These are phyloP conservation scores for Matsumurasca onukii DNA, from an alignment of 1,140 invertebrate species.

Conservation along the genomic window DNA sequence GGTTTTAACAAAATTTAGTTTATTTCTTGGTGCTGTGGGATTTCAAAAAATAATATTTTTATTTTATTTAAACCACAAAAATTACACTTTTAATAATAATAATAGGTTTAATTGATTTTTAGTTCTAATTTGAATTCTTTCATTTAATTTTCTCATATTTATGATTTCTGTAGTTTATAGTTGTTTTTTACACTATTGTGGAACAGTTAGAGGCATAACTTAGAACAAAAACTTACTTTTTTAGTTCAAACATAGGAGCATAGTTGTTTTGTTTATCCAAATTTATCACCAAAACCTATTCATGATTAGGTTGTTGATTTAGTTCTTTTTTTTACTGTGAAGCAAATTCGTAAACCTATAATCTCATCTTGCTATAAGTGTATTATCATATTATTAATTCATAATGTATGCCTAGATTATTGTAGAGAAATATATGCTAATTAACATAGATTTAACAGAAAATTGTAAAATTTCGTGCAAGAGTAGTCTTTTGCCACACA, in stretches of 20 bases:
- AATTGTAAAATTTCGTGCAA: constrained; percentile 41
- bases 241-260: constrained; percentile 1
- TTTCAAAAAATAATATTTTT: neutral
- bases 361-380: constrained; percentile 33
- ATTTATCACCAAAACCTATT: neutral
- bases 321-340: constrained; percentile 15
- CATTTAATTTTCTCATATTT: constrained; percentile 17
- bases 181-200: constrained; percentile 10
- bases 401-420: constrained; percentile 34
- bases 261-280: constrained; percentile 4
- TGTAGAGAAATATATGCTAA: constrained; percentile 28
- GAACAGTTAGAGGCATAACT: constrained; percentile 13
- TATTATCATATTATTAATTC: constrained; percentile 35
- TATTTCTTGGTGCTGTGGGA: constrained; percentile 18
- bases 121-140: constrained; percentile 17
- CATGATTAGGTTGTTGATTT: neutral
- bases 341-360: constrained; percentile 28
- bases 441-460: constrained; percentile 34
- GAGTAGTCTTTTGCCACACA: constrained; percentile 38
- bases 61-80: neutral
- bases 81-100: neutral
- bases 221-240: constrained; percentile 10
- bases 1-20: neutral
- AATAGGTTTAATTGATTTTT: constrained; percentile 3
- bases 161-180: constrained; percentile 21